These are phyloP conservation scores for Donacobius atricapilla DNA, from an alignment of 2,113 vertebrate genomes.

Conservation along the genomic window DNA sequence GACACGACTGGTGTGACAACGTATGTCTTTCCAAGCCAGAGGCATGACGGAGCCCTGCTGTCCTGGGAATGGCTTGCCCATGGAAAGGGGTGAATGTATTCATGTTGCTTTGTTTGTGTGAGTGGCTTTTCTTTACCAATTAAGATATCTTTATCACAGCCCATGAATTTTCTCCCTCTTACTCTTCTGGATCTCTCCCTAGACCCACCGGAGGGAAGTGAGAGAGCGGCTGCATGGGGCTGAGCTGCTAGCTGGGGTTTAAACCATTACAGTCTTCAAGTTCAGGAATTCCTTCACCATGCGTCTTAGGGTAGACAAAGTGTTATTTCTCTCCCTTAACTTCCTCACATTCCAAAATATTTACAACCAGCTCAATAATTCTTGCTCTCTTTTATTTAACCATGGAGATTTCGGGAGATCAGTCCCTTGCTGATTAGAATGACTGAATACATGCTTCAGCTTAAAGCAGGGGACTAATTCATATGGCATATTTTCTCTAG, in stretches of 20 bases:
- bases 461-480: not conserved
- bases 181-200: not conserved
- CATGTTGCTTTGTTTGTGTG: not conserved
- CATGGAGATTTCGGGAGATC: not conserved
- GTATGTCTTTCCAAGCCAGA: not conserved
- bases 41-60: rapidly evolving
- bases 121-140: not conserved
- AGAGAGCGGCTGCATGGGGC: not conserved
- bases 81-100: not conserved
- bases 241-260: not conserved
- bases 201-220: not conserved
- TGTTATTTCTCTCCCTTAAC: not conserved
- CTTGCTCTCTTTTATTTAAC: not conserved
- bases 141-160: not conserved
- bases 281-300: not conserved
- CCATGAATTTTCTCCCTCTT: not conserved
- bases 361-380: not conserved
- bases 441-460: not conserved
- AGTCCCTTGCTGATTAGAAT: not conserved
- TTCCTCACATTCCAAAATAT: not conserved
- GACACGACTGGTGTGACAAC: not conserved
- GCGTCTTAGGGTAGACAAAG: not conserved
- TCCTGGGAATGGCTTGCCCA: not conserved
- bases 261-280: not conserved
- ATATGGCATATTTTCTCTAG: not conserved